Evolutionary conservation across 2,888 invertebrate species (phyloP), one percentile per base, ranked within the genome.

Genomic region (Tuberolachnus salignus): DNA sequence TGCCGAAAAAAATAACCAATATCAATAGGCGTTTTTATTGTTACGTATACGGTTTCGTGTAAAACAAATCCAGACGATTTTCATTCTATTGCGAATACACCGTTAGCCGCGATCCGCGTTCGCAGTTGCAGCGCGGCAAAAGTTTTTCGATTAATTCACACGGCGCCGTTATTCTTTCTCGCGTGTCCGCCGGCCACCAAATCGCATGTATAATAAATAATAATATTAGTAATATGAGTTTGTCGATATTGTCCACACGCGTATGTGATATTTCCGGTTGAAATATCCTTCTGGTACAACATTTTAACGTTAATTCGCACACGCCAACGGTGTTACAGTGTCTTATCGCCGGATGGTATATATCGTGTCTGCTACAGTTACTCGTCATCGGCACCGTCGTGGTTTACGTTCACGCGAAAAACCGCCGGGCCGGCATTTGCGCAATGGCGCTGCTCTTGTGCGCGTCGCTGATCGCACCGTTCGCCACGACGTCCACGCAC

Each of bases 261-360:
- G 34, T 6, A 4, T 3, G 34, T 34, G 6, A 4, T 34, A 34
- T 34, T 34, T 34, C 6, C 34, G 34, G 34, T 34, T 34, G 3
- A 6, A 34, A n/a, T 34, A 4, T 34, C 6, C 34, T 34, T 6
- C 6, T 34, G 34, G 3, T 4, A 34, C 6, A 34, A 34, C 3
- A 34, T 34, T 34, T 34, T n/a, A n/a, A 44, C 16, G 0, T 16
- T 42, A 11, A 42, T 57, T 42, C 13, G 21, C 23, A 42, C n/a
- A 19, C 57, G 21, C 23, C 42, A n/a, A 19, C 57, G 16, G 0
- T 71, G 3, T 61, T 42, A 11, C 42, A 80, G 80, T 80, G 80
- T 57, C 64, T 80, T 13, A 80, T 80, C 21, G 64, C 64, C 9
- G 44, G 64, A 2, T 80, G 80, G 80, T 71, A 80, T 42, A 55